Evolutionary conservation across 2,888 invertebrate genomes (phyloP), one percentile per base, ranked within the genome.

Genomic region (Parasteatoda lunata): DNA sequence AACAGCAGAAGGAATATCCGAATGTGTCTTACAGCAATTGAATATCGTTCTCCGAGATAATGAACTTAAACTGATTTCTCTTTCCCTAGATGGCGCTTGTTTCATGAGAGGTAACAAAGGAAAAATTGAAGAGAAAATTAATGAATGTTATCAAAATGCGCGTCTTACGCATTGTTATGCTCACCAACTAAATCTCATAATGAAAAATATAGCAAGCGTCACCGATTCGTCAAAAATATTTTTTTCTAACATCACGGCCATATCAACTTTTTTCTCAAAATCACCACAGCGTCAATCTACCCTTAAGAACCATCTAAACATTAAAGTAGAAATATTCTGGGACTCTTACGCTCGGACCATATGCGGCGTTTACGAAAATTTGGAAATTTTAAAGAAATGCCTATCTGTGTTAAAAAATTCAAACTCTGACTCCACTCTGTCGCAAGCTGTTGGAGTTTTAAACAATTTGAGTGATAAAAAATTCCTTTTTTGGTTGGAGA

Each of bases 41-140:
- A 48, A 48, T 65, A 64, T 76, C 59, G 65, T 76, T 65, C 64
- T 76, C 65, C 76, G 51, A 51, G 66, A 51, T 15, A 52, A 13
- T 82, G 69, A 78, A 66, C 80, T 84, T 11, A 91, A 91, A 86
- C 88, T 89, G 15, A 90, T 90, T 78, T 90, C 90, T 45, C 91
- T 90, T 86, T 89, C 89, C 70, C 91, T 90, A 81, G 91, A 91
- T 85, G 90, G 91, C 30, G 90, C 90, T 70, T 69, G 88, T 48
- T 89, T 90, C 15, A 89, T 91, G 90, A 90, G 89, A 70, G 30
- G 30, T 30, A 90, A 89, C n/a, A 79, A 72, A 48, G 76, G 70
- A 59, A 90, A 90, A n/a, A 89, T 91, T 51, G 91, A 91, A 89
- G 84, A 88, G 51, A 84, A 69, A 73, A 79, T 90, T 64, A 89